Evolutionary conservation across 2,888 invertebrate species (phyloP).

Genomic region (Drosophila demipolita): DNA sequence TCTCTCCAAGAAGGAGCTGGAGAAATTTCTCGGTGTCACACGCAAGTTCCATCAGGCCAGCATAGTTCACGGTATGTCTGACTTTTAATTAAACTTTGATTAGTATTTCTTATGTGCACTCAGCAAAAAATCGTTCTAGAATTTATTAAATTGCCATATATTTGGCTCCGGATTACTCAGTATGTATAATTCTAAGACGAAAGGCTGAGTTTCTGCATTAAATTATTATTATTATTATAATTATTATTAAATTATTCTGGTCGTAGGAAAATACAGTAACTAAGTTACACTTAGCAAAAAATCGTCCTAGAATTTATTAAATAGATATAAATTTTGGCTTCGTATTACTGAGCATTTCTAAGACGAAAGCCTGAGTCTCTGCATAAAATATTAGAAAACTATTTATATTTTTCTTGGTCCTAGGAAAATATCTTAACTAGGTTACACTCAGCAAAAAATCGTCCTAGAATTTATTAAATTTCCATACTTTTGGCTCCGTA

Average conservation of each 20-base stretch:
- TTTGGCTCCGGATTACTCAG: background rate
- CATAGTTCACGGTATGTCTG: slow-evolving; percentile 91
- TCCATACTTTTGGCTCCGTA: too few species aligned
- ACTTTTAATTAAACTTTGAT: background rate
- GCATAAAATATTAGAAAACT: too few species aligned
- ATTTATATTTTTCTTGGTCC: background rate
- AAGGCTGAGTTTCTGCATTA: too few species aligned
- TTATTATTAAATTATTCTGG: background rate
- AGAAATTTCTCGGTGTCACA: slow-evolving; percentile 96
- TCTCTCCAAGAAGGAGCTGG: slow-evolving; percentile 96
- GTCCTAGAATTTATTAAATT: background rate
- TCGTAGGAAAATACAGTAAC: background rate
- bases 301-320: background rate
- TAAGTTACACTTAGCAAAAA: too few species aligned
- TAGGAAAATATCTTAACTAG: background rate
- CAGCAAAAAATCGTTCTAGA: too few species aligned
- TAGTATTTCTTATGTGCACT: background rate
- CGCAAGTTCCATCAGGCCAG: slow-evolving; percentile 98
- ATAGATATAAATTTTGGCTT: too few species aligned
- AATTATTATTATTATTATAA: too few species aligned
- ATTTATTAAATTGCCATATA: too few species aligned
- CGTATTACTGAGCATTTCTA: too few species aligned
- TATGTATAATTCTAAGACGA: too few species aligned
- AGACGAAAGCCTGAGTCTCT: too few species aligned
- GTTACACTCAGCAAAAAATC: background rate